These are phyloP conservation scores for Gracilinanus agilis DNA, from an alignment of 2,113 vertebrate genomes.

Conservation along the genomic window DNA sequence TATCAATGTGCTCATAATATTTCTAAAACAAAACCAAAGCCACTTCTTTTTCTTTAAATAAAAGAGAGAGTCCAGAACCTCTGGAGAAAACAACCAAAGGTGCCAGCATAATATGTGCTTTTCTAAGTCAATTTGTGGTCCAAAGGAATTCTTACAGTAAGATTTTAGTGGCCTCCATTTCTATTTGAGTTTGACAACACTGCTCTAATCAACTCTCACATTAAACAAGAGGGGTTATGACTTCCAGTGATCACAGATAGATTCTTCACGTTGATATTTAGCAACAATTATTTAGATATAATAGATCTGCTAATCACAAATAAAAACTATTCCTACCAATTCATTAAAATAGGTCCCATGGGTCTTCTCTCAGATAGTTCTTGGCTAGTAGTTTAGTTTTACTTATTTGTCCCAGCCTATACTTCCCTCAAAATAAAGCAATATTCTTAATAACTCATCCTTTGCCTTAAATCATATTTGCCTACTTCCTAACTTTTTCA, in stretches of 20 bases:
- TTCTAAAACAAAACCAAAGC: slow-evolving; percentile 53
- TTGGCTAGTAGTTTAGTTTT: not conserved
- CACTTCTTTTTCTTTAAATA: slow-evolving; percentile 27
- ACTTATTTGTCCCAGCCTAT: slow-evolving; percentile 5
- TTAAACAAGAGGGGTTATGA: no score
- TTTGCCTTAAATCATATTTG: slow-evolving; percentile 20
- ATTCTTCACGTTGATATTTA: no score
- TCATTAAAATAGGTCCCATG: slow-evolving; percentile 22
- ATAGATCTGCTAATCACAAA: slow-evolving; percentile 36
- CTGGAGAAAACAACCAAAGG: slow-evolving; percentile 61
- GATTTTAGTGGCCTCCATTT: no score
- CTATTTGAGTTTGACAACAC: no score
- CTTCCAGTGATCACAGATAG: no score
- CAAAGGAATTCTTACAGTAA: no score
- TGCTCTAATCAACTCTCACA: no score
- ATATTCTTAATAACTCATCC: not conserved
- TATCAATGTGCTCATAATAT: slow-evolving; percentile 76
- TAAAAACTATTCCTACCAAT: slow-evolving; percentile 42
- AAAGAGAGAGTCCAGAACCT: slow-evolving; percentile 61
- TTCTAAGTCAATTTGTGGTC: no score
- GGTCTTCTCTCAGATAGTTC: slow-evolving; percentile 36
- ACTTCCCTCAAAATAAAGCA: not conserved
- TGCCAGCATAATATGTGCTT: slow-evolving; percentile 38
- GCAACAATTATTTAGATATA: slow-evolving; percentile 36
- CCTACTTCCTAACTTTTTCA: slow-evolving; percentile 20